Percentiles rank a stretch among this genome's conserved stretches.
phyloP scores from a whole-genome alignment of 2,113 vertebrate species.

The Pelobates fuscus region DNA sequence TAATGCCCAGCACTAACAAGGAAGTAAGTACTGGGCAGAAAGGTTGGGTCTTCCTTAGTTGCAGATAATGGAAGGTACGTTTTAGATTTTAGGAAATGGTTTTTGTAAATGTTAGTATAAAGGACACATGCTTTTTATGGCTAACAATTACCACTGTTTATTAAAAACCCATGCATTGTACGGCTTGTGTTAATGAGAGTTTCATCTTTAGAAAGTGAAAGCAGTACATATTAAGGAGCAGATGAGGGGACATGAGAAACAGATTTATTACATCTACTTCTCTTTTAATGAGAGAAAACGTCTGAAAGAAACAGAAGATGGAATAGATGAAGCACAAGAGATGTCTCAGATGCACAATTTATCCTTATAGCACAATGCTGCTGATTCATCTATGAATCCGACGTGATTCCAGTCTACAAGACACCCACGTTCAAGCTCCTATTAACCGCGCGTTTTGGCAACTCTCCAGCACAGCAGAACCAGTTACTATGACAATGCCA shows the following conservation, averaged over 20 bases:
- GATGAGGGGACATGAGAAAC: neutral
- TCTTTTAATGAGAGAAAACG: neutral
- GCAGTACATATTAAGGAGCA: neutral
- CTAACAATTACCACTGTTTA: too few relatives aligned
- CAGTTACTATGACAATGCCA: constrained; percentile 41
- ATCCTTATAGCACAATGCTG: constrained; percentile 3
- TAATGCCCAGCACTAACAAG: too few relatives aligned
- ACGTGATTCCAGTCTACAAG: constrained; percentile 5
- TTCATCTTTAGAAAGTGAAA: neutral
- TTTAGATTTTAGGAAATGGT: too few relatives aligned
- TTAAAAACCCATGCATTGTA: neutral
- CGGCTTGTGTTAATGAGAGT: neutral
- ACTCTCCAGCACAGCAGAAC: neutral
- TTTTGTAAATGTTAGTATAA: too few relatives aligned
- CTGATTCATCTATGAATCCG: constrained; percentile 37
- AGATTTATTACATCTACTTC: neutral
- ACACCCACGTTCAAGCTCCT: constrained; percentile 29
- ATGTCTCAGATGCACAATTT: constrained; percentile 23
- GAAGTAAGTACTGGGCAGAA: too few relatives aligned
- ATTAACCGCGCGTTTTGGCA: constrained; percentile 5
- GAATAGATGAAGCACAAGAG: neutral
- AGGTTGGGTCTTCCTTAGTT: too few relatives aligned
- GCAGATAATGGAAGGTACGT: too few relatives aligned
- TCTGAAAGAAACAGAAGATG: neutral
- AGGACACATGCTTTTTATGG: too few relatives aligned